Conservation (phyloP, 1,140 invertebrate species). For the Caerostris extrusa region DNA sequence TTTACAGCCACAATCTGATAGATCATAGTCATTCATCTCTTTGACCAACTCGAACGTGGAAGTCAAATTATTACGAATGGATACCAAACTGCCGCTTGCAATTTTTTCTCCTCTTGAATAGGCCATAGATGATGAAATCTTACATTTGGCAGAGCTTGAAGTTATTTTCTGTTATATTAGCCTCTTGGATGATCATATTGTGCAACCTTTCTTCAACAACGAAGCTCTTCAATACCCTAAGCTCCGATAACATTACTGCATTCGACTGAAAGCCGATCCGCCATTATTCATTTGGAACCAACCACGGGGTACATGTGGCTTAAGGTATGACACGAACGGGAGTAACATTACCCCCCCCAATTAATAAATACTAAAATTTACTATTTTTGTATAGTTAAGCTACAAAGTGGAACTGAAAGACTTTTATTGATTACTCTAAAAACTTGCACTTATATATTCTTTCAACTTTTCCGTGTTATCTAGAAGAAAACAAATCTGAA, state of each 20-base stretch:
- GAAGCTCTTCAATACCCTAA: background rate
- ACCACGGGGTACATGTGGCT: no score
- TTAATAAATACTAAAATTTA: no score
- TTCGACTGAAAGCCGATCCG: no score
- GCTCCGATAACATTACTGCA: background rate
- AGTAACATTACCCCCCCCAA: no score
- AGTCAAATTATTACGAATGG: background rate
- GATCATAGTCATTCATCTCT: background rate
- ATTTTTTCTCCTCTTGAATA: background rate
- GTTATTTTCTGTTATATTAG: background rate
- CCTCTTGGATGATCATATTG: background rate
- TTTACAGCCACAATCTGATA: background rate
- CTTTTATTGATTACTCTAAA: no score
- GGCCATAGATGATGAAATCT: background rate
- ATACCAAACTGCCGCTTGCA: background rate
- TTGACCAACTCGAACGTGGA: background rate
- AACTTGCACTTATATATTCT: no score
- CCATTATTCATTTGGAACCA: no score
- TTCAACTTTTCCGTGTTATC: no score
- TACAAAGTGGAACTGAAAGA: no score
- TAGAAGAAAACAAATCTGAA: no score
- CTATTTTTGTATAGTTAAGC: no score
- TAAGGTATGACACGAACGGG: no score
- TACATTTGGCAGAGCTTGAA: background rate
- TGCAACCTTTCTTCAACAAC: background rate